Base-by-base conservation (phyloP, 1,140 invertebrate species). In the Formica selysi region DNA sequence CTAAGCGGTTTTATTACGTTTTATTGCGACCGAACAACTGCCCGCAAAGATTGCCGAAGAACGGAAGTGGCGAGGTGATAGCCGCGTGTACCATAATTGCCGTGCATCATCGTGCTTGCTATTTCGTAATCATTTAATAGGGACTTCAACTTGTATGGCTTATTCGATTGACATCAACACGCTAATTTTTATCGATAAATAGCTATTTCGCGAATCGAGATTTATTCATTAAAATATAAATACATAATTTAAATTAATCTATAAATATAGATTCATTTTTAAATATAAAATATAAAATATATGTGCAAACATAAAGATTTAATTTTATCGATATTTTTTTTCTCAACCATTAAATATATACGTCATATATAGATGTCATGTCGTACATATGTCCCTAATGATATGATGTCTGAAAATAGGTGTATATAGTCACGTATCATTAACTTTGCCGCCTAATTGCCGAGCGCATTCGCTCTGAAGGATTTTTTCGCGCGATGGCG, bases 41-140 rank as follows among this genome's bases (percentile, higher is more conserved):
- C 26, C 68, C 22, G 26, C 29, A 71, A 70, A 38, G 41, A 32
- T 64, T 76, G 19, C 26, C 22, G 22, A 79, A 44, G 70, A 80
- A 61, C 76, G 76, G 76, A 86, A 64, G 16, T 68, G 54, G 32
- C 5, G 29, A 54, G 38, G 10, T 38, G 41, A 62, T 84, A 54
- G n/a, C n/a, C n/a, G 44, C 44, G 44, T 5, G 26, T n/a, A 29
- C 32, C 32, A 26, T 65, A 81, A 74, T 83, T 54, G 22, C 22
- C 41, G 67, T 44, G 61, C 22, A 73, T 57, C 36, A 59, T 32
- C 41, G 70, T 71, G 44, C 36, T 54, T 38, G 26, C 32, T 22
- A 54, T 86, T 86, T 79, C 85, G 51, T 68, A 85, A 85, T 76
- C 29, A 67, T n/a, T 44, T 65, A 71, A 86, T 86, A n/a, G 29